phyloP scores from a whole-genome alignment of 2,797 vertebrate genomes.

The Allobates femoralis region DNA sequence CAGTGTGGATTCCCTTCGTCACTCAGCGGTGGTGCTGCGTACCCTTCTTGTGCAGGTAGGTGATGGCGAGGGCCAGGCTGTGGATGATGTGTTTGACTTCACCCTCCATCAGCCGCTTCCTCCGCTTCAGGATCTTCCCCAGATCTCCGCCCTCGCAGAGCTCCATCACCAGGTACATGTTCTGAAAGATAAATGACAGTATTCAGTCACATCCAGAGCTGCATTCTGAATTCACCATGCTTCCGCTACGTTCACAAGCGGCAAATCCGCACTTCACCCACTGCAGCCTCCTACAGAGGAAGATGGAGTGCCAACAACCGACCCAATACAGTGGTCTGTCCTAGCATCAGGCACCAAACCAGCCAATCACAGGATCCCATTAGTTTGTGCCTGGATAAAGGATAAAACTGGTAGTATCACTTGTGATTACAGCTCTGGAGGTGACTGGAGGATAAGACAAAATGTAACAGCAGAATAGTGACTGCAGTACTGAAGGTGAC shows the following conservation, averaged over 20 bases:
- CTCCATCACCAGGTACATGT: conserved; percentile 86
- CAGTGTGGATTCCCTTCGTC: background rate
- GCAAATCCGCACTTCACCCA: no score
- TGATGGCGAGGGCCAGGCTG: conserved; percentile 81
- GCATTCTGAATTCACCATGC: background rate
- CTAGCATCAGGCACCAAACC: no score
- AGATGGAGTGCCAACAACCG: no score
- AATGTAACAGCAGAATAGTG: background rate
- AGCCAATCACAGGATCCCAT: no score
- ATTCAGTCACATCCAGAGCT: background rate
- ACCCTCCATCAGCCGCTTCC: conserved; percentile 81
- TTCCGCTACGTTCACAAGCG: background rate
- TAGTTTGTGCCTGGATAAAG: no score
- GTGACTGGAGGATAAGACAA: no score
- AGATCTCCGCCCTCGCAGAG: conserved; percentile 86
- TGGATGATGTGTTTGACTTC: conserved; percentile 83
- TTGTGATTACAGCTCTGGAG: no score
- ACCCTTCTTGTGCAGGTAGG: conserved; percentile 85
- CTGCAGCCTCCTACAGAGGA: no score
- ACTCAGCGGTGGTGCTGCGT: conserved; percentile 44
- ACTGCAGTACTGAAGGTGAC: background rate
- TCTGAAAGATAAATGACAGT: conserved; percentile 69
- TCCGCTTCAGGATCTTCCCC: conserved; percentile 78
- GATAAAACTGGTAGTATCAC: no score
- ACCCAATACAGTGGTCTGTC: no score